Evolutionary conservation across 2,113 vertebrate species (phyloP), one percentile per base, ranked within the genome.

Genomic region (Dasyprocta punctata): DNA sequence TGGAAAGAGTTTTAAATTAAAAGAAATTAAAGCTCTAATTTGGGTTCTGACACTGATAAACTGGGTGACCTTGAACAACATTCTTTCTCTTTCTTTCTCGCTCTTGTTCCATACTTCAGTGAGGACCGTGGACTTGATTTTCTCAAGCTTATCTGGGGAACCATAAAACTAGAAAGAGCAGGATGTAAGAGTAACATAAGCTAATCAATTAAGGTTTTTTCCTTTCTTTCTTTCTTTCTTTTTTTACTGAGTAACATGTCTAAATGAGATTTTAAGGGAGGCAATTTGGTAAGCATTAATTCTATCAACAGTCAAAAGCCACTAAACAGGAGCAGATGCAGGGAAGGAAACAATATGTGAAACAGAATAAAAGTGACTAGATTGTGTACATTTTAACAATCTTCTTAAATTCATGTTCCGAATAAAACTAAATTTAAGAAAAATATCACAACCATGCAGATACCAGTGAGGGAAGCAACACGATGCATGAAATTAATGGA

Each of bases 1-100:
- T 56, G 58, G 69, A 93, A 97, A 96, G 90, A 82, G 47, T 52
- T 95, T 90, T 94, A 95, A 92, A 94, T 96, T 93, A 85, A 60
- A 47, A 84, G 61, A 97, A 92, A 88, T 20, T 89, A 14, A 95
- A 96, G 28, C 92, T 91, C 63, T 90, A 97, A 93, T 97, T 91
- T 20, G 36, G 90, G 41, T n/a, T 91, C 49, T 94, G 54, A n/a
- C 49, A 52, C 24, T 67, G 77, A 77, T 77, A 92, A 92, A 14
- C 60, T 86, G 13, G 86, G 7, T 90, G 78, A 96, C 41, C 67
- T 80, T 83, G 52, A 78, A 71, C 77, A 61, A 41, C 49, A 28
- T 11, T 7, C 20, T 85, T 0, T 12, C 20, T 49, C 24, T 30
- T 44, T 38, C 11, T 41, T 16, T 80, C 2, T 52, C 5, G 8